Base-by-base conservation (phyloP, 2,113 vertebrate species). In the Panurus biarmicus region DNA sequence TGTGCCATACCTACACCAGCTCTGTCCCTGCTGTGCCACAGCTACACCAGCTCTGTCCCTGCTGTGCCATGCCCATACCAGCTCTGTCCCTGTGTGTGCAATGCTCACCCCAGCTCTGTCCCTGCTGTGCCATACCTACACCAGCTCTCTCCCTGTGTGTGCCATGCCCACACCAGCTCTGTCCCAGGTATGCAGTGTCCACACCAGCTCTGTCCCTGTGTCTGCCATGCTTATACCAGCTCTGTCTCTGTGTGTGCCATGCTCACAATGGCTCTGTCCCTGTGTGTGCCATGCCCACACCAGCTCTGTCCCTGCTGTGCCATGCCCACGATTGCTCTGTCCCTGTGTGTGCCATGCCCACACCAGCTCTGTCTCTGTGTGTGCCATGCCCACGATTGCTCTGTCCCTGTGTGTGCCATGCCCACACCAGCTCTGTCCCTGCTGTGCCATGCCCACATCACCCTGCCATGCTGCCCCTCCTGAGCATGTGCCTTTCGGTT, bases 381-480 rank as follows among this genome's bases (percentile, higher is more conserved):
- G 73, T 62, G 35, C 45, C 12, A 17, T 53, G 65, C 24, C 25
- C 44, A 19, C 5, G 2, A 3, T 5, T 1, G 33, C 44, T 48
- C 40, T 24, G 40, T 33, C 26, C 14, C 26, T 33, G 45, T n/a
- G 45, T n/a, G 62, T n/a, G 42, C 42, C 16, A 13, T 35, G 65
- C 17, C 23, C 17, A 20, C 3, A 2, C 6, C 5, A 6, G 33
- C 44, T 47, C 35, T 61, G 58, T 61, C 36, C 58, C 35, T 61
- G 40, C 40, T 47, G n/a, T 44, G 42, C 42, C 29, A 28, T 45
- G 42, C 14, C 42, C 42, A 47, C 2, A 18, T 51, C 56, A 29
- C 61, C 14, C 0, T 0, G 85, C 48, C 0, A 0, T 9, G 10
- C 9, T 47, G 66, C 40, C 24, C 20, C 62, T 87, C 62, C 75